These are phyloP conservation scores for Lutraria lutraria DNA, from an alignment of 2,888 invertebrate species.

Conservation along the genomic window DNA sequence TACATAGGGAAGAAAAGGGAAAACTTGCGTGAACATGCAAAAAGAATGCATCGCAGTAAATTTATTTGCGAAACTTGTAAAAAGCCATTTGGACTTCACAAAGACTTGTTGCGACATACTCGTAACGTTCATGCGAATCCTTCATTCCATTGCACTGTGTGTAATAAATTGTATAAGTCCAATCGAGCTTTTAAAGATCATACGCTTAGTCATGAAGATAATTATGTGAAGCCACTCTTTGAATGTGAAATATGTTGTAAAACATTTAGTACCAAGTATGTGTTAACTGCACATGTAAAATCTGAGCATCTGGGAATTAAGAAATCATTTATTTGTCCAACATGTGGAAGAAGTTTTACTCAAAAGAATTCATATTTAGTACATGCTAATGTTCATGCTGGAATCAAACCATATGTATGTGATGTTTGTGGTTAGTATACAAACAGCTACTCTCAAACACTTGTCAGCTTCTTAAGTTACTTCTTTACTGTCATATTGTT, in stretches of 20 bases:
- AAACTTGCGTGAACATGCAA: slow-evolving; percentile 74
- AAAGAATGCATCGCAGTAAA: slow-evolving; percentile 74
- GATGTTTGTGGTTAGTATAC: slow-evolving; percentile 78
- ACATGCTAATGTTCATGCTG: slow-evolving; percentile 82
- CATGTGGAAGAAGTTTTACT: slow-evolving; percentile 81
- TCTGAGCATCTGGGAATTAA: slow-evolving; percentile 81
- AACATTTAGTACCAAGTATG: slow-evolving; percentile 80
- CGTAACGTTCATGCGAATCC: slow-evolving; percentile 72
- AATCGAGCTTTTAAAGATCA: slow-evolving; percentile 74
- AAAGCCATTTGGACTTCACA: slow-evolving; percentile 76
- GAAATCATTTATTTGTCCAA: slow-evolving; percentile 77
- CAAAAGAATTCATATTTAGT: slow-evolving; percentile 78
- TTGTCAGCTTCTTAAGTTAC: no score
- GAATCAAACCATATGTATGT: slow-evolving; percentile 80
- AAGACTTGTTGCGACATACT: slow-evolving; percentile 77
- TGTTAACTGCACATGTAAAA: slow-evolving; percentile 77
- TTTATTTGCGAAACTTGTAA: slow-evolving; percentile 77
- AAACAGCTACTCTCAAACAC: no score
- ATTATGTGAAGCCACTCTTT: slow-evolving; percentile 78
- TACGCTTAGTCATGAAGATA: slow-evolving; percentile 74
- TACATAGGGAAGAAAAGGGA: slow-evolving; percentile 70
- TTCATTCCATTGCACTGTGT: slow-evolving; percentile 76
- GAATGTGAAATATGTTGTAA: slow-evolving; percentile 78
- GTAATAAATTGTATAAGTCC: slow-evolving; percentile 80
- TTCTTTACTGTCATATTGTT: no score